Evolutionary conservation across 2,888 invertebrate species (phyloP).

Genomic region (Amiota minor): DNA sequence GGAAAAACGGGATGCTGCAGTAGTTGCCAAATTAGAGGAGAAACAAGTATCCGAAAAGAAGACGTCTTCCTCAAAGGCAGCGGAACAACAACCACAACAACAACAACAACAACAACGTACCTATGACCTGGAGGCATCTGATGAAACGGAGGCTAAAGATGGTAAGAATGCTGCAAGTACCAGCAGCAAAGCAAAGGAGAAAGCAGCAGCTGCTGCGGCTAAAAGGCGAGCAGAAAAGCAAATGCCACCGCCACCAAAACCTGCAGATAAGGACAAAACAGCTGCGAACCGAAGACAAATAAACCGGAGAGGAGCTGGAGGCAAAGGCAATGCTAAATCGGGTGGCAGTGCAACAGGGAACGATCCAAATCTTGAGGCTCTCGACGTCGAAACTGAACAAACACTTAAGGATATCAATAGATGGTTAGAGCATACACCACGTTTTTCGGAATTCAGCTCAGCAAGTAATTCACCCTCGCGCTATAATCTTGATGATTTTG

Average conservation of each 20-base stretch:
- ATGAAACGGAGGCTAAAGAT: constrained; percentile 47
- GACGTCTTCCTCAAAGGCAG: constrained; percentile 8
- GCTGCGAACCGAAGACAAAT: constrained; percentile 30
- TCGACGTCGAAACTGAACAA: constrained; percentile 81
- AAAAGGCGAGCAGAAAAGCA: constrained; percentile 61
- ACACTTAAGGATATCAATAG: constrained; percentile 87
- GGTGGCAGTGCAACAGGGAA: constrained; percentile 53
- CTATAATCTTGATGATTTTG: constrained; percentile 79
- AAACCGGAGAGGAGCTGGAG: constrained; percentile 1
- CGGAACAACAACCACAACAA: neutral
- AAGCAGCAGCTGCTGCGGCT: constrained; percentile 58
- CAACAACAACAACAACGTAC: neutral
- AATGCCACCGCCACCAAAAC: constrained; percentile 59
- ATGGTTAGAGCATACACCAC: constrained; percentile 89
- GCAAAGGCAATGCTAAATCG: constrained; percentile 39
- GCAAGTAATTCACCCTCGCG: constrained; percentile 85
- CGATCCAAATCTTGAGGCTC: constrained; percentile 78
- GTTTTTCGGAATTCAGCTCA: constrained; percentile 83
- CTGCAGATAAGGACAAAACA: constrained; percentile 53
- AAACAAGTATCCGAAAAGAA: constrained; percentile 39
- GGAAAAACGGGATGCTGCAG: neutral
- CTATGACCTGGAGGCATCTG: neutral
- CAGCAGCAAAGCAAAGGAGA: constrained; percentile 47
- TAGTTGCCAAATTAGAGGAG: constrained; percentile 30
- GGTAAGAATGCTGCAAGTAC: constrained; percentile 42